phyloP scores from a whole-genome alignment of 2,888 invertebrate genomes.

The Oegoconia quadripuncta region DNA sequence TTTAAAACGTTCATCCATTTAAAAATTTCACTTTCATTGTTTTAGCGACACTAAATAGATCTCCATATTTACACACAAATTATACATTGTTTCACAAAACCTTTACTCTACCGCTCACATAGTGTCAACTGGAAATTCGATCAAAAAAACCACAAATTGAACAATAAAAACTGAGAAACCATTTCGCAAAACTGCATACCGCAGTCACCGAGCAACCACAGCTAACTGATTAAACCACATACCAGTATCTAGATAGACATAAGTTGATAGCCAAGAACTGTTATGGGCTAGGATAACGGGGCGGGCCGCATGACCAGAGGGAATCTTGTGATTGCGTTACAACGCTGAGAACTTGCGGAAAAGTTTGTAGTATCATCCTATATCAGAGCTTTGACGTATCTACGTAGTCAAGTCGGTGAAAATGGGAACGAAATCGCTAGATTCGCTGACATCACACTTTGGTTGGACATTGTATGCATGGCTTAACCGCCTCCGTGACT shows the following conservation, averaged over 20 bases:
- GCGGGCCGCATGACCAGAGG: conserved; percentile 19
- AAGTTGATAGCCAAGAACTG: conserved; percentile 27
- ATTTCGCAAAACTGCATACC: conserved; percentile 14
- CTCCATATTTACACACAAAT: no score
- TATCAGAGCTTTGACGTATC: no score
- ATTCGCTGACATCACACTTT: no score
- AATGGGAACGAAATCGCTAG: no score
- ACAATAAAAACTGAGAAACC: neutral
- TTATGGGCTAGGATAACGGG: conserved; percentile 40
- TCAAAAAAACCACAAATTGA: neutral
- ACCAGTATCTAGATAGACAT: conserved; percentile 21
- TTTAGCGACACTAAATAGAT: no score
- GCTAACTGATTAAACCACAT: conserved; percentile 44
- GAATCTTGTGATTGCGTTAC: neutral
- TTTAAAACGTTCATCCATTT: no score
- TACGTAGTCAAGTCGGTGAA: no score
- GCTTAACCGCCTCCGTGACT: no score
- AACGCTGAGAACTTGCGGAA: neutral
- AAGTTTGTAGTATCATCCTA: no score
- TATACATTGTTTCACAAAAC: neutral
- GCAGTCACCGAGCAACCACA: conserved; percentile 25
- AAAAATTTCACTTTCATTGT: no score
- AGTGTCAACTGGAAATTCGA: neutral
- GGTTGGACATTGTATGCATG: no score
- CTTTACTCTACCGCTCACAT: neutral